Conservation (phyloP, 2,113 vertebrate genomes). For the Cryptomyrus ogoouensis region DNA sequence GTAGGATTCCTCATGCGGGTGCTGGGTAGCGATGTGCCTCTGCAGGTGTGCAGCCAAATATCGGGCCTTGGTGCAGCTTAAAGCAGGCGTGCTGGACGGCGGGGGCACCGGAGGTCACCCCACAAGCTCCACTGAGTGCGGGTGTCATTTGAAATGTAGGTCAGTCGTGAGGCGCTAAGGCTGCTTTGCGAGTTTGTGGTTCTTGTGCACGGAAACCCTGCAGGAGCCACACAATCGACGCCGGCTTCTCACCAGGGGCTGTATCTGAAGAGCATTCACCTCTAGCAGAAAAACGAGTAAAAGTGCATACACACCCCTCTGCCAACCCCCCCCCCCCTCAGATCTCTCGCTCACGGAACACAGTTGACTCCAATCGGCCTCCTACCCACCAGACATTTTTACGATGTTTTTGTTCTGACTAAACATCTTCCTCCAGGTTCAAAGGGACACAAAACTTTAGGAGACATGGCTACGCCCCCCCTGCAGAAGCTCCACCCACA, state of each 20-base stretch:
- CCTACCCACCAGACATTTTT: constrained; percentile 1
- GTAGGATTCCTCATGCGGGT: constrained; percentile 30
- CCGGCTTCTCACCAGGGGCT: neutral
- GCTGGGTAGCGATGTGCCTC: neutral
- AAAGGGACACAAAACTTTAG: neutral
- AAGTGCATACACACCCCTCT: neutral
- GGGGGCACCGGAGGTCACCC: neutral
- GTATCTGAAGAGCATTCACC: neutral
- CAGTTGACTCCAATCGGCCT: neutral
- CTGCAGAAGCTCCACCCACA: neutral
- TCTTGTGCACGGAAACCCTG: neutral
- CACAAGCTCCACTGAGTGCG: neutral
- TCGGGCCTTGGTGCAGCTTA: neutral
- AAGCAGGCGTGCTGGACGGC: neutral
- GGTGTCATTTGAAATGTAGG: neutral
- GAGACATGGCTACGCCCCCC: neutral
- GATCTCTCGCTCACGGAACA: neutral
- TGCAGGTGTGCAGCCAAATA: neutral
- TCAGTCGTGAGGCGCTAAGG: neutral
- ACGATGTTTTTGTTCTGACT: neutral
- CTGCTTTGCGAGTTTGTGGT: neutral
- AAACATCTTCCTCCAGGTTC: neutral
- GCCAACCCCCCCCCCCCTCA: neutral
- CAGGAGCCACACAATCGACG: neutral
- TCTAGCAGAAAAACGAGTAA: neutral